phyloP scores from a whole-genome alignment of 2,888 invertebrate genomes.

The Parnassius orleans region DNA sequence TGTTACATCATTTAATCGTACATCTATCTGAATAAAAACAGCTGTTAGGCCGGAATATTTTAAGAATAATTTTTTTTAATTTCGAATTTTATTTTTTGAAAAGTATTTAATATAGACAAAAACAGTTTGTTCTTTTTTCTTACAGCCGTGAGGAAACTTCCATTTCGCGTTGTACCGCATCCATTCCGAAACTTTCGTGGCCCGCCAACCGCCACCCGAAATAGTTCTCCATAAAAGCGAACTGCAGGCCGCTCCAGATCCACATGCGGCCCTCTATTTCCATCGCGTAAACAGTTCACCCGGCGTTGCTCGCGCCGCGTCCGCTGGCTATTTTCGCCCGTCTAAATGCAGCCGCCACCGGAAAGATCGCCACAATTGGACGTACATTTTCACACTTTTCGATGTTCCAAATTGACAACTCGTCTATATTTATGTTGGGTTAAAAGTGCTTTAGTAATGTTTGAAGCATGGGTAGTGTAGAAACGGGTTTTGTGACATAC shows the following conservation, averaged over 20 bases:
- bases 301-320: constrained; percentile 36
- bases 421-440: too few species aligned
- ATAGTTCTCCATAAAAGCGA: constrained; percentile 60
- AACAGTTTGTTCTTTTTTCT: too few species aligned
- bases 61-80: too few species aligned
- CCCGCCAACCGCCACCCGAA: constrained; percentile 38
- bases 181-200: not conserved
- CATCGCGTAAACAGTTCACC: constrained; percentile 41
- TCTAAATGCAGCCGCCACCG: constrained; percentile 67
- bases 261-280: constrained; percentile 60
- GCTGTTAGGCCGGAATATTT: too few species aligned
- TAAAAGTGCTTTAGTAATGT: too few species aligned
- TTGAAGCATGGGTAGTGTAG: too few species aligned
- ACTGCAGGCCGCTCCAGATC: constrained; percentile 62
- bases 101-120: too few species aligned
- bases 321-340: constrained; percentile 61
- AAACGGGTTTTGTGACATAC: too few species aligned
- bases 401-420: not conserved
- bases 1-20: too few species aligned
- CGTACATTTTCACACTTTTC: constrained; percentile 27
- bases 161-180: constrained; percentile 1
- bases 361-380: constrained; percentile 44
- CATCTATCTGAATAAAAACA: too few species aligned
- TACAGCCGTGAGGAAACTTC: too few species aligned
- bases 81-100: too few species aligned